phyloP scores from a whole-genome alignment of 2,113 vertebrate species.

The Eulemur rufifrons region DNA sequence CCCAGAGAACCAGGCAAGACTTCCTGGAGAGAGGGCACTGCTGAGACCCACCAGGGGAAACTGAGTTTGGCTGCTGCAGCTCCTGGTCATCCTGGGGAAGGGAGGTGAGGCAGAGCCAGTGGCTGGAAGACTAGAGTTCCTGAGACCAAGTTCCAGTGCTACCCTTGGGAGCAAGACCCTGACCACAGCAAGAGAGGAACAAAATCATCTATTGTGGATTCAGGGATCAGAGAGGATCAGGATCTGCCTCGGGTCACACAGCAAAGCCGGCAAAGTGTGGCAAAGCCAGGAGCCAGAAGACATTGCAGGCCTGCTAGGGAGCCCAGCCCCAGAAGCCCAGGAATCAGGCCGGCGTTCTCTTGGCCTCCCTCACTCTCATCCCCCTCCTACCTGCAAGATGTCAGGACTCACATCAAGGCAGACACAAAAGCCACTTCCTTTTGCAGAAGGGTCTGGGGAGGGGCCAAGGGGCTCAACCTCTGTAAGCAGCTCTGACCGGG shows the following conservation, averaged over 20 bases:
- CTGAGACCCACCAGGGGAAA: neutral
- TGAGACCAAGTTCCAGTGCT: neutral
- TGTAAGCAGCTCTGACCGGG: neutral
- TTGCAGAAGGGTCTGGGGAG: neutral
- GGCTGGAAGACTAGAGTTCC: neutral
- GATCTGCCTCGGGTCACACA: neutral
- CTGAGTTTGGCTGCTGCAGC: neutral
- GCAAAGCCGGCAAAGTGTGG: neutral
- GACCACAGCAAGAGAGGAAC: neutral
- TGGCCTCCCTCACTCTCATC: neutral
- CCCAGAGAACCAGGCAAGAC: neutral
- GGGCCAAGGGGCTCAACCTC: neutral
- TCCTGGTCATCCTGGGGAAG: neutral
- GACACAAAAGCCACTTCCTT: slow-evolving; percentile 58
- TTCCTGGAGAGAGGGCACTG: neutral
- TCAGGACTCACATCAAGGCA: neutral
- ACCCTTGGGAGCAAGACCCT: neutral
- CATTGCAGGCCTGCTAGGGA: neutral
- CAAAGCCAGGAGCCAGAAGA: neutral
- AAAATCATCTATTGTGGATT: neutral
- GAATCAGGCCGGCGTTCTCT: neutral
- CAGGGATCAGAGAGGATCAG: slow-evolving; percentile 5
- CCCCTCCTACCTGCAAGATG: neutral
- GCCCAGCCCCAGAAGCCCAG: neutral
- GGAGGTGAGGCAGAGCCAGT: neutral